phyloP scores from a whole-genome alignment of 92 coral and sea anemone species.

The Montipora capitata region DNA sequence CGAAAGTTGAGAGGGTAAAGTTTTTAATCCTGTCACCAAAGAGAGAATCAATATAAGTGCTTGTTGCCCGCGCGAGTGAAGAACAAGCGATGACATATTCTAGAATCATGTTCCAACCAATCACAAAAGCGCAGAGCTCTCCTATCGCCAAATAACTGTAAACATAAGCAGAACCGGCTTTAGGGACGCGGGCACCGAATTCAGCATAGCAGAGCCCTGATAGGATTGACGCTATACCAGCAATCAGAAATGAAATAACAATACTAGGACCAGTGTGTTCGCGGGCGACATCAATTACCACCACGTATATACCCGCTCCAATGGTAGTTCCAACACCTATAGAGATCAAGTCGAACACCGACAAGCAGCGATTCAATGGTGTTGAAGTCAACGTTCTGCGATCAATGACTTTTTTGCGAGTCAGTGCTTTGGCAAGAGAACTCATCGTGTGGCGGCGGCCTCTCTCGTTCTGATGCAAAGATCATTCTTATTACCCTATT shows the following conservation, averaged over 20 bases:
- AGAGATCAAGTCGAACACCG: slow-evolving; percentile 83
- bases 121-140: slow-evolving; percentile 92
- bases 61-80: slow-evolving; percentile 91
- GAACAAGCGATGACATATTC: slow-evolving; percentile 94
- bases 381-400: slow-evolving; percentile 66
- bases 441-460: background rate
- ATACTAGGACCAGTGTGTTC: slow-evolving; percentile 86
- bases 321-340: slow-evolving; percentile 93
- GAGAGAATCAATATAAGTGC: slow-evolving; percentile 86
- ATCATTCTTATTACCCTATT: too few relatives aligned
- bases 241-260: slow-evolving; percentile 86
- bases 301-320: slow-evolving; percentile 91
- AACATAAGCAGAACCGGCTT: slow-evolving; percentile 96
- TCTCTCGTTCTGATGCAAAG: background rate
- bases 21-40: slow-evolving; percentile 78
- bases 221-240: slow-evolving; percentile 88
- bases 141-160: slow-evolving; percentile 95
- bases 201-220: slow-evolving; percentile 96
- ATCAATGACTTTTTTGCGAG: slow-evolving; percentile 80
- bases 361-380: slow-evolving; percentile 81
- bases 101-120: slow-evolving; percentile 94
- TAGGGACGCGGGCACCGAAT: slow-evolving; percentile 99
- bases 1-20: slow-evolving; percentile 73
- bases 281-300: slow-evolving; percentile 90
- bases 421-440: background rate